Percentiles rank a stretch among this genome's conserved stretches.
Evolutionary conservation across 2,113 vertebrate genomes (phyloP).

Genomic region (Girardinichthys multiradiatus): DNA sequence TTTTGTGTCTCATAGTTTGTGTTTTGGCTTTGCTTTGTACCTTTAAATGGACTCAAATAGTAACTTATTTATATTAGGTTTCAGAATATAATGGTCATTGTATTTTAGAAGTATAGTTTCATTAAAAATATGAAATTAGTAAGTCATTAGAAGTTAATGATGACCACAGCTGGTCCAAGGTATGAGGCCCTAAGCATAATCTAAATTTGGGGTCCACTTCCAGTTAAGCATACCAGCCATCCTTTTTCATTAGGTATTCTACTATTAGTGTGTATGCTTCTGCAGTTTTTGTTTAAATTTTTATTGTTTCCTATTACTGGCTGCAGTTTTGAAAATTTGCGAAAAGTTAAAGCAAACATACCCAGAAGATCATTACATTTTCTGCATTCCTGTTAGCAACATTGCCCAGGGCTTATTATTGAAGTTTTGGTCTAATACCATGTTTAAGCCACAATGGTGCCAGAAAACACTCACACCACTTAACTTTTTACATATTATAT

Average conservation of each 20-base stretch:
- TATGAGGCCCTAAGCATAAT: background rate
- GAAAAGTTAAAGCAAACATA: background rate
- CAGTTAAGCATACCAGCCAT: too few relatives aligned
- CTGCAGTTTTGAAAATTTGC: background rate
- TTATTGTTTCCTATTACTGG: background rate
- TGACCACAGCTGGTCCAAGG: conserved; percentile 6
- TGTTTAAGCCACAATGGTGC: background rate
- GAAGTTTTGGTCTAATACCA: background rate
- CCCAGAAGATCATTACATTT: background rate
- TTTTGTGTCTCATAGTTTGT: background rate
- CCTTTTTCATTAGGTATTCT: background rate
- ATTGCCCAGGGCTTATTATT: background rate
- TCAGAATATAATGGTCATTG: background rate
- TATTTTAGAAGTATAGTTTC: conserved; percentile 5
- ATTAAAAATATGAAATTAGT: background rate
- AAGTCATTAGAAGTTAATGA: conserved; percentile 10
- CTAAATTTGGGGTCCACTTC: too few relatives aligned
- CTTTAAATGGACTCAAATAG: background rate
- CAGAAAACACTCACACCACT: background rate
- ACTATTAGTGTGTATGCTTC: background rate
- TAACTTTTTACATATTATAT: background rate
- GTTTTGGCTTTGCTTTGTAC: background rate
- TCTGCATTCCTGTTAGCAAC: background rate
- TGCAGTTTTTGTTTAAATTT: background rate
- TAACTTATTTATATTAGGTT: background rate